These are phyloP conservation scores for Carpatolechia fugitivella DNA, from an alignment of 2,888 invertebrate genomes.

Conservation along the genomic window DNA sequence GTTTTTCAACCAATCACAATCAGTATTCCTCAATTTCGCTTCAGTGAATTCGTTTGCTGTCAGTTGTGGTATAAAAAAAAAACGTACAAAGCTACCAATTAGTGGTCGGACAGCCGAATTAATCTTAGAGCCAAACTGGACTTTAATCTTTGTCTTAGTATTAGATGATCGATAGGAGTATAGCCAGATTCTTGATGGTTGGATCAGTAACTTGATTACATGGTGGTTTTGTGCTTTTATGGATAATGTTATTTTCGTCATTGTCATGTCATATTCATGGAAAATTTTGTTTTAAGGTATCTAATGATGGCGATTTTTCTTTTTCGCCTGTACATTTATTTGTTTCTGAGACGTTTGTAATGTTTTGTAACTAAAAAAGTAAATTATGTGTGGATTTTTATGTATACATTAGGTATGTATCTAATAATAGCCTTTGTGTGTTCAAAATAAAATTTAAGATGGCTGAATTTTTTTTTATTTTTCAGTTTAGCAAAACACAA, in stretches of 20 bases:
- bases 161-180: slow-evolving; percentile 8
- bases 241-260: not conserved
- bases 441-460: no score
- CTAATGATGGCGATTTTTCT: no score
- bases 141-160: slow-evolving; percentile 18
- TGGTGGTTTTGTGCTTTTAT: not conserved
- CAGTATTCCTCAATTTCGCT: slow-evolving; percentile 28
- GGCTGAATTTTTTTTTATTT: no score
- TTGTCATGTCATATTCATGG: no score
- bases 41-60: slow-evolving; percentile 25
- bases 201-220: not conserved
- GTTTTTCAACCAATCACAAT: slow-evolving; percentile 16
- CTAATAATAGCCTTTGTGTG: no score
- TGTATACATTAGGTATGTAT: no score
- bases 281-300: no score
- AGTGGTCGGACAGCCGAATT: slow-evolving; percentile 20
- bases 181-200: not conserved
- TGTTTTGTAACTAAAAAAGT: no score
- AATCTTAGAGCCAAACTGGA: slow-evolving; percentile 20
- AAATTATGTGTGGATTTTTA: no score
- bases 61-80: slow-evolving; percentile 13
- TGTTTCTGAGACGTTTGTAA: no score
- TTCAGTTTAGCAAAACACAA: no score
- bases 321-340: no score
- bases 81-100: slow-evolving; percentile 19